Evolutionary conservation across 1,140 invertebrate species (phyloP).

Genomic region (Polypedilum vanderplanki): DNA sequence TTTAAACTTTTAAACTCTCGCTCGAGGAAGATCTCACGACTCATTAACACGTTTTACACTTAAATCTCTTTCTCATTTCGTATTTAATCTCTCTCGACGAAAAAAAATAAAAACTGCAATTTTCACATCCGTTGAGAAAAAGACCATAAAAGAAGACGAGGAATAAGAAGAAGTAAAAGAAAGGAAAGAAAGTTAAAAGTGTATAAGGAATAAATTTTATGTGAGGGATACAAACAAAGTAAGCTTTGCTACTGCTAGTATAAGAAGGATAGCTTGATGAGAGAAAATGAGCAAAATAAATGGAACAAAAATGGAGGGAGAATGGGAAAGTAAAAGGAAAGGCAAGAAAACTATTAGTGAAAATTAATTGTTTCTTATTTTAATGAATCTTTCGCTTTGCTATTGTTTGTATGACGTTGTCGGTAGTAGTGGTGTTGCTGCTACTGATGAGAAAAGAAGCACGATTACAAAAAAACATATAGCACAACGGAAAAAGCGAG

Average conservation of each 20-base stretch:
- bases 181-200: too few relatives aligned
- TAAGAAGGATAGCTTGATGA: neutral
- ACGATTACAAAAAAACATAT: too few relatives aligned
- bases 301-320: neutral
- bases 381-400: constrained; percentile 17
- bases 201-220: constrained; percentile 11
- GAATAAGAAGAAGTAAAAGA: too few relatives aligned
- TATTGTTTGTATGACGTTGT: neutral
- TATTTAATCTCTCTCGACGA: constrained; percentile 1
- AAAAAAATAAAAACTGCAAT: neutral
- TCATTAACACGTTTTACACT: constrained; percentile 19
- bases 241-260: neutral
- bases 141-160: too few relatives aligned
- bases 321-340: neutral
- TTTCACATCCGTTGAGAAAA: neutral
- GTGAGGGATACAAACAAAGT: neutral
- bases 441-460: neutral
- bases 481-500: neutral
- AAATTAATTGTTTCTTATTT: constrained; percentile 29
- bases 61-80: neutral
- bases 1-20: neutral
- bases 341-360: constrained; percentile 26
- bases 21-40: neutral
- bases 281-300: neutral
- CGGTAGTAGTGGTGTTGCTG: neutral